These are phyloP conservation scores for Dendrolimus kikuchii DNA, from an alignment of 1,140 invertebrate species.

Conservation along the genomic window DNA sequence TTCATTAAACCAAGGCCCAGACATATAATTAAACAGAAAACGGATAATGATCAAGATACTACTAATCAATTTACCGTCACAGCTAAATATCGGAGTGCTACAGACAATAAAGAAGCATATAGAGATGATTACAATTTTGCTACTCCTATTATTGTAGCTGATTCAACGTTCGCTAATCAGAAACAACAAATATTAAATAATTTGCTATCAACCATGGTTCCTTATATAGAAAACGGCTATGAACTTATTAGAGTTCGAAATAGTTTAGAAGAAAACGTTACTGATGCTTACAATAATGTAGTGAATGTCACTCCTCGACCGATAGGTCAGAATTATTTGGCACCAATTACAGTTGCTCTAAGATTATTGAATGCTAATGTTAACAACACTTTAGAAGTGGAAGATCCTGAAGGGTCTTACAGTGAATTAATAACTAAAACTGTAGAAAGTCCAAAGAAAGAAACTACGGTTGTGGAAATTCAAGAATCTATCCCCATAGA, in stretches of 20 bases:
- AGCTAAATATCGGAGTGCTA: constrained; percentile 22
- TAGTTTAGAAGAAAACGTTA: constrained; percentile 16
- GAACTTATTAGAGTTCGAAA: constrained; percentile 44
- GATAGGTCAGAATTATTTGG: constrained; percentile 65
- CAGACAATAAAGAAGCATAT: constrained; percentile 12
- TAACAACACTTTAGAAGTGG: constrained; percentile 36
- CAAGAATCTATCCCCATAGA: constrained; percentile 73
- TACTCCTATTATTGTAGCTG: constrained; percentile 54
- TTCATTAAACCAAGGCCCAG: constrained; percentile 40
- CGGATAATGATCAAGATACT: constrained; percentile 16
- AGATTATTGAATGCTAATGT: constrained; percentile 61
- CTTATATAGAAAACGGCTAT: constrained; percentile 55
- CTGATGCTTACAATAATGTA: constrained; percentile 23
- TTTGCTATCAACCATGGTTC: constrained; percentile 52
- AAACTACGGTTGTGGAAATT: constrained; percentile 72
- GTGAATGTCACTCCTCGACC: constrained; percentile 66
- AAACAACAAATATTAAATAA: constrained; percentile 53
- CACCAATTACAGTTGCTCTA: constrained; percentile 72
- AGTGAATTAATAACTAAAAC: constrained; percentile 44
- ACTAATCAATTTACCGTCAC: constrained; percentile 38
- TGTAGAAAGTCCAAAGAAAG: constrained; percentile 36
- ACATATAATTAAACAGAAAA: constrained; percentile 18
- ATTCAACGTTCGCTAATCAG: constrained; percentile 29
- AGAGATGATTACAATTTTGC: constrained; percentile 45
- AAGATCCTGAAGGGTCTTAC: constrained; percentile 50